These are phyloP conservation scores for Anastatus disparis DNA, from an alignment of 1,140 invertebrate genomes.

Conservation along the genomic window DNA sequence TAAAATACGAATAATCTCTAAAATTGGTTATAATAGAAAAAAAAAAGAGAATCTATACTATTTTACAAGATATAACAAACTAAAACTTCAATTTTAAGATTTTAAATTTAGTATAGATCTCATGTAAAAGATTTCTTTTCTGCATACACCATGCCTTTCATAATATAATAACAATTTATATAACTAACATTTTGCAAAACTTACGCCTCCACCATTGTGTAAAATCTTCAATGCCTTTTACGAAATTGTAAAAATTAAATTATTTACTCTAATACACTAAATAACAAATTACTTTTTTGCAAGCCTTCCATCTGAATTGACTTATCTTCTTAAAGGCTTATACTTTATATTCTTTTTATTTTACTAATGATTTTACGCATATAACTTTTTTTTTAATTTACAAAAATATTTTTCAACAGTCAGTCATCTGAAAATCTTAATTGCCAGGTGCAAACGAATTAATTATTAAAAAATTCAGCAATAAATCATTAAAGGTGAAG, in stretches of 20 bases:
- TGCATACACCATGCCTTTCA: background rate
- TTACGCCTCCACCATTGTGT: slow-evolving; percentile 31
- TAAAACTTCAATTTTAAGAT: slow-evolving; percentile 7
- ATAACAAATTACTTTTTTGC: slow-evolving; percentile 24
- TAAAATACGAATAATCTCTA: slow-evolving; percentile 30
- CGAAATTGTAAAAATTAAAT: slow-evolving; percentile 15
- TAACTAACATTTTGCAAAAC: slow-evolving; percentile 38
- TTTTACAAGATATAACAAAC: slow-evolving; percentile 31
- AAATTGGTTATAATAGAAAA: slow-evolving; percentile 24
- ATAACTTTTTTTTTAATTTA: slow-evolving; percentile 31
- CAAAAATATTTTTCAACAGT: slow-evolving; percentile 32
- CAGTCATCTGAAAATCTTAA: background rate
- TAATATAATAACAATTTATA: slow-evolving; percentile 32
- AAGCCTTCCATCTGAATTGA: background rate
- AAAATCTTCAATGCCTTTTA: slow-evolving; percentile 31
- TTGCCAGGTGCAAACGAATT: slow-evolving; percentile 18
- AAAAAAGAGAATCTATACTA: slow-evolving; percentile 21
- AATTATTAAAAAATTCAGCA: background rate
- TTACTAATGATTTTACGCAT: background rate
- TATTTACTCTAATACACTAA: slow-evolving; percentile 1
- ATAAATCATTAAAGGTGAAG: background rate
- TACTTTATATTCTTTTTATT: background rate
- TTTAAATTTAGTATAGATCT: slow-evolving; percentile 13
- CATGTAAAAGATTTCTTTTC: slow-evolving; percentile 14
- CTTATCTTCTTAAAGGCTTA: background rate